Conservation (phyloP, 1,140 invertebrate species). For the Nilaparvata lugens region DNA sequence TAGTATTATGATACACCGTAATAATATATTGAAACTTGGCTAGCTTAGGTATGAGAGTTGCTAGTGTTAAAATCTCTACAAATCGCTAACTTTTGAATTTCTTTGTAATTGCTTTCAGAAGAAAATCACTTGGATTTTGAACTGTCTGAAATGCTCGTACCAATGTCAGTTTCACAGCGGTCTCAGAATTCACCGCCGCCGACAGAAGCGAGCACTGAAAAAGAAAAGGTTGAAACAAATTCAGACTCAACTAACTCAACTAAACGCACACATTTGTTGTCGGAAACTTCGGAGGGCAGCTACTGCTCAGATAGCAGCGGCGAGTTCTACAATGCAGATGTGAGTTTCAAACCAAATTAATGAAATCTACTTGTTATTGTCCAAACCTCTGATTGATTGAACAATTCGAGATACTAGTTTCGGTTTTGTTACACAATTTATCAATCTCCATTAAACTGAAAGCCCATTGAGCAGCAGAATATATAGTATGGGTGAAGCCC, state of each 20-base stretch:
- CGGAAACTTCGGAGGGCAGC: constrained; percentile 49
- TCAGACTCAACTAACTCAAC: constrained; percentile 28
- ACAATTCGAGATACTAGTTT: too few species aligned
- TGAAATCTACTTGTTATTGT: background rate
- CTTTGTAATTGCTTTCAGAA: too few species aligned
- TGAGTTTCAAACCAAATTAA: background rate
- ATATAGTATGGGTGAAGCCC: too few species aligned
- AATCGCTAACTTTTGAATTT: too few species aligned
- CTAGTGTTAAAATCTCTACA: too few species aligned
- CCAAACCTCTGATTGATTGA: too few species aligned
- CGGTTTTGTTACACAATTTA: too few species aligned
- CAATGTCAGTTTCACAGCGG: constrained; percentile 27
- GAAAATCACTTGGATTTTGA: constrained; percentile 12
- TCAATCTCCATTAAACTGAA: too few species aligned
- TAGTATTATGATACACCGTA: too few species aligned
- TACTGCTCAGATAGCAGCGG: constrained; percentile 23
- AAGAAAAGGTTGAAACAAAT: background rate
- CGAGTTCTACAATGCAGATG: constrained; percentile 22
- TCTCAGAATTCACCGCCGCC: constrained; percentile 24
- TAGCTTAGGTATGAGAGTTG: too few species aligned
- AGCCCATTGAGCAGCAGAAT: too few species aligned
- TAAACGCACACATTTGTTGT: constrained; percentile 52
- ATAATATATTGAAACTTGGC: too few species aligned
- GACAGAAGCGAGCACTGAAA: constrained; percentile 16
- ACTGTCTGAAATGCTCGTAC: constrained; percentile 16